phyloP scores from a whole-genome alignment of 2,888 invertebrate genomes.

The Priocnemis perturbator region DNA sequence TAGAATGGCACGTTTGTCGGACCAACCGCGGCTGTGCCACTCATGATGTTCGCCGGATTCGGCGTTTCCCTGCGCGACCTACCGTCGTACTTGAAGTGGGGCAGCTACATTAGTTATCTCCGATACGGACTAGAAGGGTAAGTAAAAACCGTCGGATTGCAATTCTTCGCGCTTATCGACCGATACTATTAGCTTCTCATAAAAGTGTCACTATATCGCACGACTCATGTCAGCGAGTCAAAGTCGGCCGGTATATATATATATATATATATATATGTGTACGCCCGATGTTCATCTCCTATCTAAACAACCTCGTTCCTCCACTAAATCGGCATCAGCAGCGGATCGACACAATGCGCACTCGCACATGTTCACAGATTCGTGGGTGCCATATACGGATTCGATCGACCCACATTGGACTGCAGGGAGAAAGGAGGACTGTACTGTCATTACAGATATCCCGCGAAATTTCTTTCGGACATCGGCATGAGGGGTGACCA shows the following conservation, averaged over 20 bases:
- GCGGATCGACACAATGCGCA: too few relatives aligned
- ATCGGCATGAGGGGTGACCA: slow-evolving; percentile 88
- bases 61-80: slow-evolving; percentile 93
- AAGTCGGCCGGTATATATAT: too few relatives aligned
- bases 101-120: slow-evolving; percentile 93
- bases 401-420: slow-evolving; percentile 83
- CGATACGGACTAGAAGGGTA: slow-evolving; percentile 93
- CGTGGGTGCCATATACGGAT: slow-evolving; percentile 89
- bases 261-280: too few relatives aligned
- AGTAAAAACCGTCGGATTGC: too few relatives aligned
- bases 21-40: slow-evolving; percentile 92
- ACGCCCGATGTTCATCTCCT: too few relatives aligned
- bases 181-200: too few relatives aligned
- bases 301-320: too few relatives aligned
- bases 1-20: slow-evolving; percentile 97
- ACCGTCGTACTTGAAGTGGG: slow-evolving; percentile 91
- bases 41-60: slow-evolving; percentile 98
- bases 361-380: slow-evolving; percentile 68
- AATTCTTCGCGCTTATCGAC: too few relatives aligned
- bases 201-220: too few relatives aligned
- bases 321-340: too few relatives aligned
- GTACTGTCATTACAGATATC: slow-evolving; percentile 91
- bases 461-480: slow-evolving; percentile 87
- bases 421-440: slow-evolving; percentile 83
- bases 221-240: too few relatives aligned